Conservation (phyloP, 2,888 invertebrate genomes). For the Bimastos eiseni region DNA sequence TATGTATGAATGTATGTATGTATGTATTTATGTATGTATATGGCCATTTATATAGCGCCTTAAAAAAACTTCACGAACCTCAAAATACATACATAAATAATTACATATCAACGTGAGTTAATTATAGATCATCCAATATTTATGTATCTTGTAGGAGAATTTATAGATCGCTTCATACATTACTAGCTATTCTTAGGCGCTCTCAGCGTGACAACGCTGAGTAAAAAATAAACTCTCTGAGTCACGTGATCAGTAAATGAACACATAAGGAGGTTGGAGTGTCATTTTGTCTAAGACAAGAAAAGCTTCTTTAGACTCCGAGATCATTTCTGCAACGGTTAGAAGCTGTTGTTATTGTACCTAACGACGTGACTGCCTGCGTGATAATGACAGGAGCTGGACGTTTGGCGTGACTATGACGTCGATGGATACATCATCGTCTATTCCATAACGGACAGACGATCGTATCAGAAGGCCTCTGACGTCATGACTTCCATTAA, state of each 20-base stretch:
- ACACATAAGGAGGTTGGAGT: not conserved
- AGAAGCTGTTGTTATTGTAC: too few relatives aligned
- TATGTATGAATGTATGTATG: not conserved
- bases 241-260: not conserved
- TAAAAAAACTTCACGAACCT: too few relatives aligned
- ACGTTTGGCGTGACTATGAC: slow-evolving; percentile 58
- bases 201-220: too few relatives aligned
- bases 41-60: too few relatives aligned
- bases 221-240: not conserved
- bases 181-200: too few relatives aligned
- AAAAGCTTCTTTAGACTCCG: not conserved
- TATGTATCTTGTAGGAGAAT: too few relatives aligned
- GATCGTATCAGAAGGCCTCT: slow-evolving; percentile 80
- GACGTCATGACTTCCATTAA: slow-evolving; percentile 84
- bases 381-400: slow-evolving; percentile 36
- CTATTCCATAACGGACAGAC: slow-evolving; percentile 84
- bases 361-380: not conserved
- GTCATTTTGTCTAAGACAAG: not conserved
- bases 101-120: too few relatives aligned
- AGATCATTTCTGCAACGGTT: too few relatives aligned
- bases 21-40: not conserved
- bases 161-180: too few relatives aligned
- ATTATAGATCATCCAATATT: too few relatives aligned
- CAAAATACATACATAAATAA: not conserved
- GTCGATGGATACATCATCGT: slow-evolving; percentile 86